Conservation (phyloP, 2,113 vertebrate genomes). For the Anarrhichthys ocellatus region DNA sequence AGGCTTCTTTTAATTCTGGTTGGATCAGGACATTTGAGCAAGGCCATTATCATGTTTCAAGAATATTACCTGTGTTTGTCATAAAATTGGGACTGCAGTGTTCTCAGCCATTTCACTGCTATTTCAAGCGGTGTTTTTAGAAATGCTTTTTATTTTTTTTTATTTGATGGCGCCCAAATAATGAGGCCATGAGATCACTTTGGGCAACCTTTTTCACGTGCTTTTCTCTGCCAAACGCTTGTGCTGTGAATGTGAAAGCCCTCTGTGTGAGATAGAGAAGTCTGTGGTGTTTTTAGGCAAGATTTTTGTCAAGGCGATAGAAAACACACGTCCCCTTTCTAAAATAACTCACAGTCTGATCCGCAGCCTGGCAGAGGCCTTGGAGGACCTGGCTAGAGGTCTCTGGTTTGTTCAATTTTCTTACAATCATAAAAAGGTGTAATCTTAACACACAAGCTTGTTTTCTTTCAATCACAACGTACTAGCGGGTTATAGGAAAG, state of each 20-base stretch:
- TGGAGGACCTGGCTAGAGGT: neutral
- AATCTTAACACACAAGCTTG: neutral
- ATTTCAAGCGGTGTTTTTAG: slow-evolving; percentile 26
- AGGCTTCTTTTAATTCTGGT: slow-evolving; percentile 21
- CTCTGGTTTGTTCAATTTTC: neutral
- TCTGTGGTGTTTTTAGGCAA: neutral
- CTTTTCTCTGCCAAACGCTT: slow-evolving; percentile 27
- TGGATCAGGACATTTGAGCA: neutral
- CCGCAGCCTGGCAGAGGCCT: neutral
- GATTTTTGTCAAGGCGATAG: neutral
- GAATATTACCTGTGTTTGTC: slow-evolving; percentile 10
- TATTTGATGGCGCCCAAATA: slow-evolving; percentile 46
- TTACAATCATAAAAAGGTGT: neutral
- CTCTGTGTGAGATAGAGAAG: neutral
- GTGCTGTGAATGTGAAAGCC: neutral
- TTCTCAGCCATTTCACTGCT: neutral
- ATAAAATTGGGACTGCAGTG: neutral
- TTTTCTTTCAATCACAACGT: neutral
- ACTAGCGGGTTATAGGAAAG: neutral
- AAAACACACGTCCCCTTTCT: neutral
- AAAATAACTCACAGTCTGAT: neutral
- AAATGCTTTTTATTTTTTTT: slow-evolving; percentile 39
- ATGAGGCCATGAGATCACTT: slow-evolving; percentile 52
- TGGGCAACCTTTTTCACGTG: neutral
- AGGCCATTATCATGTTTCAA: slow-evolving; percentile 22